Base-by-base conservation (phyloP, 2,888 invertebrate species). In the Enoplolaimus lenunculus region DNA sequence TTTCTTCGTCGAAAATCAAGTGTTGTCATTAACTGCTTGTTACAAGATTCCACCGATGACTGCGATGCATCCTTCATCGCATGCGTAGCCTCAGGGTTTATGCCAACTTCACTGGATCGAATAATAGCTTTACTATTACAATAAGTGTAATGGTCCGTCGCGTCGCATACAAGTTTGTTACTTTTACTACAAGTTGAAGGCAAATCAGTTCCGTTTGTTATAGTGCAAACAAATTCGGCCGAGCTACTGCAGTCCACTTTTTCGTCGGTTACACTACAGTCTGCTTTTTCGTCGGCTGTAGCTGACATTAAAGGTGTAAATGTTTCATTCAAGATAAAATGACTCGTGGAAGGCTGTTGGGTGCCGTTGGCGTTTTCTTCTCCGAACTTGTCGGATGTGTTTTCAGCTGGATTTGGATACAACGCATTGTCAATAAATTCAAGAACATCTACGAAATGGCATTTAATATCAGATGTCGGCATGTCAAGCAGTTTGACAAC, bases 371-470 rank as follows among this genome's bases (percentile, higher is more conserved):
- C 45, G n/a, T n/a, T n/a, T n/a, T n/a, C n/a, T n/a, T n/a, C n/a
- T n/a, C n/a, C n/a, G n/a, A n/a, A n/a, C 45, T 13, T 13, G 45
- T 45, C 45, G 21, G 7, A 13, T 21, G 21, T 13, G 21, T 45
- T 45, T 21, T 45, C 45, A 21, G 7, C 45, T 13, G 7, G 7
- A 13, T 45, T 21, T 21, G 7, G 7, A 45, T 7, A 13, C 26
- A 81, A 60, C 1, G 74, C 80, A 31, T 76, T 72, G 16, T 80
- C 75, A n/a, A 83, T 82, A 74, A 82, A 83, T 2, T 74, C 72
- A 65, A 81, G 77, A 1, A 80, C 78, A 1, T 74, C 72, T 0
- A 76, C 74, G 73, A 82, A 81, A 68, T 76, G 74, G 26, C 73
- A 74, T 2, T 75, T 70, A 30, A 83, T 78, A 67, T 78, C 75